These are phyloP conservation scores for Syrphus vitripennis DNA, from an alignment of 2,888 invertebrate genomes.

Conservation along the genomic window DNA sequence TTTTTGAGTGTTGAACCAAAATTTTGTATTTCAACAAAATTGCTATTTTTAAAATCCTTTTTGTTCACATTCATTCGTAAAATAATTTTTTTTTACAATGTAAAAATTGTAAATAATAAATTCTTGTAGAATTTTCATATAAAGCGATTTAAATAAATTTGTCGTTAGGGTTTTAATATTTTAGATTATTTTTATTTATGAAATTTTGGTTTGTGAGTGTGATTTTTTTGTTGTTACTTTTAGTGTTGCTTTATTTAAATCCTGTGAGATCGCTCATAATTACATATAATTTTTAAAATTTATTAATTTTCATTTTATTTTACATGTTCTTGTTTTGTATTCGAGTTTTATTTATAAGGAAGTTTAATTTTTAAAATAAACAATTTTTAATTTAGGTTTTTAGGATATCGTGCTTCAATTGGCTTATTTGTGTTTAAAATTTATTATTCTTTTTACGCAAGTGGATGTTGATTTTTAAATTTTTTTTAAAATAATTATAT, in stretches of 20 bases:
- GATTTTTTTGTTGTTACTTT: conserved; percentile 15
- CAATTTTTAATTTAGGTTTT: conserved; percentile 44
- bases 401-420: conserved; percentile 56
- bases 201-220: conserved; percentile 74
- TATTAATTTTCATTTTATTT: conserved; percentile 62
- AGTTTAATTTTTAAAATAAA: conserved; percentile 32
- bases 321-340: conserved; percentile 67
- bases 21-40: not conserved
- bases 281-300: conserved; percentile 65
- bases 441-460: not conserved
- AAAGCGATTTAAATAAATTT: conserved; percentile 74
- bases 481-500: not conserved
- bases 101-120: conserved; percentile 51
- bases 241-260: conserved; percentile 58
- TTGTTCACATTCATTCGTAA: conserved; percentile 66
- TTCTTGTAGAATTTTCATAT: conserved; percentile 69
- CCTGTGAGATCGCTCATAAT: conserved; percentile 73
- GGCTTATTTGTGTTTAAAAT: conserved; percentile 39
- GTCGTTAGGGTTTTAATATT: conserved; percentile 65
- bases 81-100: conserved; percentile 41
- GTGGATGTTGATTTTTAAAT: conserved; percentile 55
- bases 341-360: conserved; percentile 45
- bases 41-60: conserved; percentile 22
- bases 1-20: conserved; percentile 21
- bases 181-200: conserved; percentile 55